A percentile compares a stretch with the other conserved stretches of the same genome.
Evolutionary conservation across 2,113 vertebrate species (phyloP).

Genomic region (Gulo gulo): DNA sequence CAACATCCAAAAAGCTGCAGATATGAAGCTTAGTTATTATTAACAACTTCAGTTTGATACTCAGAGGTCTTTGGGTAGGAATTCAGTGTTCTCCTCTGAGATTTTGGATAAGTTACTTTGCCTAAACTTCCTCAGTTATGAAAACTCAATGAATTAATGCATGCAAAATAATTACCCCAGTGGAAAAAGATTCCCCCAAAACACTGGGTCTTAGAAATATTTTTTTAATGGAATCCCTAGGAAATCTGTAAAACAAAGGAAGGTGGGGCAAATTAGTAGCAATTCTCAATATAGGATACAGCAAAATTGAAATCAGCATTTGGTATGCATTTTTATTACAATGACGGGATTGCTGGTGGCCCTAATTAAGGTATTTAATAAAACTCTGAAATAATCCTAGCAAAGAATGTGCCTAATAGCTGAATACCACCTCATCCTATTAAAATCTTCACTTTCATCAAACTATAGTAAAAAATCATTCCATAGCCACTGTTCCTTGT

Average conservation of each 20-base stretch:
- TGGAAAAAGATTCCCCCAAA: neutral
- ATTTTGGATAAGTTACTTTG: neutral
- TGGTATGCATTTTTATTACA: neutral
- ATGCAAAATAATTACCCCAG: neutral
- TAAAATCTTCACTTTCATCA: slow-evolving; percentile 27
- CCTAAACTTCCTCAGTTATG: neutral
- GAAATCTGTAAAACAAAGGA: neutral
- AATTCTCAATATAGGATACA: neutral
- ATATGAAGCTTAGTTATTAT: neutral
- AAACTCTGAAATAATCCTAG: neutral
- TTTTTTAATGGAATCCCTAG: neutral
- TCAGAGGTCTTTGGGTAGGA: neutral
- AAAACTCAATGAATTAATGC: neutral
- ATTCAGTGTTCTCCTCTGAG: neutral
- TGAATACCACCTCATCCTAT: neutral
- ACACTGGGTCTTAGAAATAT: neutral
- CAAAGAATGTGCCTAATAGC: neutral
- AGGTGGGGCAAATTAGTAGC: neutral
- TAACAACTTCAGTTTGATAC: neutral
- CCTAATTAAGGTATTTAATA: slow-evolving; percentile 4
- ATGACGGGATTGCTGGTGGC: neutral
- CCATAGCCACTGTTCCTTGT: neutral
- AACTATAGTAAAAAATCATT: neutral
- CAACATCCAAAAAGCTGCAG: neutral
- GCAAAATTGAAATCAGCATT: neutral